Evolutionary conservation across 2,113 vertebrate genomes (phyloP).

Genomic region (Onychorhynchus coronatus): DNA sequence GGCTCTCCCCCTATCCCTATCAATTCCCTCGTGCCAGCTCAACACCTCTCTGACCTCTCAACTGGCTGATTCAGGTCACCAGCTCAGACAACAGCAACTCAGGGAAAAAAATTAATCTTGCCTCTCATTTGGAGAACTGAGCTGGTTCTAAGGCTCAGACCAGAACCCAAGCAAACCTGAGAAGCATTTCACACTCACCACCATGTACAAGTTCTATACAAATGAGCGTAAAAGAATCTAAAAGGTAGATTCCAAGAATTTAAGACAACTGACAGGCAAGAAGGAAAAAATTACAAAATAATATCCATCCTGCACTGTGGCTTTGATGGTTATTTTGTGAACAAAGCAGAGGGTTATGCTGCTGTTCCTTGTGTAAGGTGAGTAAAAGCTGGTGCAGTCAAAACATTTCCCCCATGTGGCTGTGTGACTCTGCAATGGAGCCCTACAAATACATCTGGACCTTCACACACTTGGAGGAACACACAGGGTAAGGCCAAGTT

Average conservation of each 20-base stretch:
- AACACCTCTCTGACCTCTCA: not conserved
- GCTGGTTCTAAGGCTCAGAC: not conserved
- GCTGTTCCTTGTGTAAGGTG: not conserved
- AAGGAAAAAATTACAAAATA: fast-evolving
- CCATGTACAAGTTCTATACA: not conserved
- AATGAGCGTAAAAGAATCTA: not conserved
- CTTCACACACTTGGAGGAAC: not conserved
- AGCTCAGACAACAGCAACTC: not conserved
- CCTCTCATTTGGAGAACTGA: not conserved
- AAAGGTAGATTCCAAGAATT: not conserved
- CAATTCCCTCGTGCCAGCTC: not conserved
- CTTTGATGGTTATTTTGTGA: not conserved
- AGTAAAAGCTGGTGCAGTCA: not conserved
- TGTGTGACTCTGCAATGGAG: not conserved
- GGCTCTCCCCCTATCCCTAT: not conserved
- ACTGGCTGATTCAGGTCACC: not conserved
- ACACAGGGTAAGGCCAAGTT: not conserved
- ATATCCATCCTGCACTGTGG: not conserved
- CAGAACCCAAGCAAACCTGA: not conserved
- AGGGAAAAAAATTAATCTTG: not conserved
- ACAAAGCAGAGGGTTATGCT: not conserved
- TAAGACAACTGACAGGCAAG: not conserved
- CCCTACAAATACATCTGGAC: not conserved
- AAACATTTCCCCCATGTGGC: not conserved
- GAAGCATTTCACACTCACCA: not conserved